These are phyloP conservation scores for Apis dorsata DNA, from an alignment of 1,140 invertebrate species.

Conservation along the genomic window DNA sequence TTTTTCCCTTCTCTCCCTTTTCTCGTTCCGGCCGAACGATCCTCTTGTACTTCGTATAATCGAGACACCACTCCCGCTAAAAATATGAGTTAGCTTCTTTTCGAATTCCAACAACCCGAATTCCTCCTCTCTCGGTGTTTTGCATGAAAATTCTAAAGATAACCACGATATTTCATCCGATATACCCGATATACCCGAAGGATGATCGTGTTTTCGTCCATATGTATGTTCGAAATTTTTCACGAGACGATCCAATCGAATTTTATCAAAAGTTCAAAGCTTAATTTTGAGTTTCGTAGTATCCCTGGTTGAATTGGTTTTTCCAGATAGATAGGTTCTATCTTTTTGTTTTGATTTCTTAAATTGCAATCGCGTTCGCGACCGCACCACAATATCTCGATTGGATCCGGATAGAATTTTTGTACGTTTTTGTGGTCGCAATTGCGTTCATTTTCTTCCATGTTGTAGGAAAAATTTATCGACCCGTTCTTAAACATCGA, in stretches of 20 bases:
- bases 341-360: neutral
- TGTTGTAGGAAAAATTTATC: slow-evolving; percentile 8
- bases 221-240: neutral
- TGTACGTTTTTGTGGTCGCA: slow-evolving; percentile 3
- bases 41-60: slow-evolving; percentile 33
- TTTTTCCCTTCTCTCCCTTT: neutral
- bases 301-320: no score
- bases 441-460: slow-evolving; percentile 6
- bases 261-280: no score
- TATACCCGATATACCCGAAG: neutral
- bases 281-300: no score
- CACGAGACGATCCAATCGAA: no score
- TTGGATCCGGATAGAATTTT: neutral
- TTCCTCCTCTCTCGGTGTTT: neutral
- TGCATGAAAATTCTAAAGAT: neutral
- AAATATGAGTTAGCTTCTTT: slow-evolving; percentile 16
- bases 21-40: slow-evolving; percentile 5
- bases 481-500: slow-evolving; percentile 1
- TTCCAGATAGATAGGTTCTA: neutral
- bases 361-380: no score
- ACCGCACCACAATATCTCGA: neutral
- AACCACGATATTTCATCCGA: neutral
- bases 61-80: slow-evolving; percentile 10
- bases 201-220: neutral
- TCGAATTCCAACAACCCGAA: slow-evolving; percentile 13